phyloP scores from a whole-genome alignment of 1,140 invertebrate species.

The Samia ricini region DNA sequence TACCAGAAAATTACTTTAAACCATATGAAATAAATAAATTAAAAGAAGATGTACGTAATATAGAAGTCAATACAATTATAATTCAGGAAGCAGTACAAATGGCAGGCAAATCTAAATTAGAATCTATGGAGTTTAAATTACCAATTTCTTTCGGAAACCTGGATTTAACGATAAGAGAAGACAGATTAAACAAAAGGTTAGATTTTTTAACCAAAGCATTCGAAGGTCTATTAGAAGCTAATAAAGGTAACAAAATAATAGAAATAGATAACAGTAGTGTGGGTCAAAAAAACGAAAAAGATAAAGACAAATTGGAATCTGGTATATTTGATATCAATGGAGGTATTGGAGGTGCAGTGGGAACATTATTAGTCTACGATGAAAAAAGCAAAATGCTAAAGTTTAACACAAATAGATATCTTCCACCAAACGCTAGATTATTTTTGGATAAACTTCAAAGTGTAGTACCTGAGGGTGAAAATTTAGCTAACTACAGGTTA shows the following conservation, averaged over 20 bases:
- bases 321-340: constrained; percentile 11
- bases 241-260: constrained; percentile 8
- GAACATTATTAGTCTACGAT: constrained; percentile 19
- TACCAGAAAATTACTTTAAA: constrained; percentile 13
- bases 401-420: constrained; percentile 13
- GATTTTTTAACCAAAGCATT: constrained; percentile 5
- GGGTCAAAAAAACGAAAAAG: neutral
- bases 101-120: constrained; percentile 12
- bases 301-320: constrained; percentile 4
- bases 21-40: constrained; percentile 13
- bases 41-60: constrained; percentile 6
- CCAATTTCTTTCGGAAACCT: constrained; percentile 20
- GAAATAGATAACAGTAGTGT: constrained; percentile 12
- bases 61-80: constrained; percentile 6
- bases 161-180: constrained; percentile 16
- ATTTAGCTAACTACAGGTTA: constrained; percentile 15
- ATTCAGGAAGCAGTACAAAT: constrained; percentile 13
- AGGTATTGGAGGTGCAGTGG: constrained; percentile 20
- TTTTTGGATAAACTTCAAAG: constrained; percentile 5
- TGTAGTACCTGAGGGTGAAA: constrained; percentile 5
- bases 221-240: constrained; percentile 4
- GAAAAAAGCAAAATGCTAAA: constrained; percentile 5
- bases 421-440: neutral
- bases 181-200: constrained; percentile 3
- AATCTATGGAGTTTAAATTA: constrained; percentile 12